Base-by-base conservation (phyloP, 2,113 vertebrate species). In the Cairina moschata region DNA sequence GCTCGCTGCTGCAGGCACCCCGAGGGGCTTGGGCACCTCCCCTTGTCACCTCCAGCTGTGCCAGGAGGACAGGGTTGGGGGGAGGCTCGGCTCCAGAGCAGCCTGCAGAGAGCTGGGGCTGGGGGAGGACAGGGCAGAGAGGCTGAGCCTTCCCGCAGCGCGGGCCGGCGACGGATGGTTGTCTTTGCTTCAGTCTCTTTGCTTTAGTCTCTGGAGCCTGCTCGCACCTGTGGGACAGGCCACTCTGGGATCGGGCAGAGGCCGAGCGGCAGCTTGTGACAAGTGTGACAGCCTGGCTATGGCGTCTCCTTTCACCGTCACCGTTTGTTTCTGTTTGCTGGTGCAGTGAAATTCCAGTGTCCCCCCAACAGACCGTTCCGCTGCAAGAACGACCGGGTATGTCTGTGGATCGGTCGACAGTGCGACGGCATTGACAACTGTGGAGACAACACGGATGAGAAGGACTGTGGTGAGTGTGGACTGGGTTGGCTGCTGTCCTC, bases 331-430 rank as follows among this genome's bases (percentile, higher is more conserved):
- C 76, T 96, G 78, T 97, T 94, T 97, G 52, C 95, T 46, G 36
- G 84, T 13, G 52, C 95, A 99, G 99, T 98, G 95, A 98, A 95
- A 95, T 99, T 99, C 96, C 96, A 98, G 97, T 99, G 99, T 96
- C 99, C 99, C 48, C 99, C 99, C 83, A 99, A 98, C 96, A 98
- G 99, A 96, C 98, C 97, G 56, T 99, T 99, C 98, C 99, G 99
- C 60, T 99, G 99, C 97, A 99, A 98, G 89, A 99, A 99, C 5
- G 98, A 99, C 94, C 99, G 99, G 0, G 99, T 99, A 4, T 99
- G 99, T 96, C 97, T 99, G 86, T 98, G 98, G 97, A 95, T 98
- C 8, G 98, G 98, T 67, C 99, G 99, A 76, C 98, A 98, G 63
- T 99, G 99, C 4, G 98, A 99, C 4, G 98, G 99, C 10, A 97